These are phyloP conservation scores for Rapana venosa DNA, from an alignment of 2,888 invertebrate genomes.

Conservation along the genomic window DNA sequence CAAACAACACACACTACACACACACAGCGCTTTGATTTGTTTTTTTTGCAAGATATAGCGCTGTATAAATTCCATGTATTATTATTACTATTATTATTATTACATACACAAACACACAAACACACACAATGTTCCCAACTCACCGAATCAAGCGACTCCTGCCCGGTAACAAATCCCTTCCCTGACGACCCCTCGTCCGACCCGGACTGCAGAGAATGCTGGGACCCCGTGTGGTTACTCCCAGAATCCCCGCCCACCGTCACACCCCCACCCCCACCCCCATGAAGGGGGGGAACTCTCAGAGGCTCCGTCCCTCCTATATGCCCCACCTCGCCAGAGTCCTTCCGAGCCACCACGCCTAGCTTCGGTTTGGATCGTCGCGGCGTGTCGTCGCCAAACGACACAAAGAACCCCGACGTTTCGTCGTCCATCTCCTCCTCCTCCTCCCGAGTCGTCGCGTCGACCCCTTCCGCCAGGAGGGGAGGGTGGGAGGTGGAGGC, in stretches of 20 bases:
- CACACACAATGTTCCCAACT: background rate
- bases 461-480: conserved; percentile 22
- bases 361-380: conserved; percentile 81
- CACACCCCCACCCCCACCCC: background rate
- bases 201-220: conserved; percentile 26
- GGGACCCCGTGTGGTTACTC: conserved; percentile 20
- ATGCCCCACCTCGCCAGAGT: background rate
- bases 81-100: too few species aligned
- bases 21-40: too few species aligned
- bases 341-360: conserved; percentile 35
- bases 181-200: conserved; percentile 56
- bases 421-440: too few species aligned
- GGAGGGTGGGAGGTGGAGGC: conserved; percentile 47
- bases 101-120: background rate
- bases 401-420: conserved; percentile 87
- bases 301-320: background rate
- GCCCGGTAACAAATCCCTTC: conserved; percentile 83
- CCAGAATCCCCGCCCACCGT: conserved; percentile 36
- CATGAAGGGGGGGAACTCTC: background rate
- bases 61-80: too few species aligned
- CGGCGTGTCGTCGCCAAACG: conserved; percentile 89
- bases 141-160: conserved; percentile 79
- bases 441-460: conserved; percentile 33
- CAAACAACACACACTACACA: too few species aligned
- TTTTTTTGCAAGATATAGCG: too few species aligned